Evolutionary conservation across 2,797 vertebrate genomes (phyloP), one percentile per base, ranked within the genome.

Genomic region (Enteromius thamalakanensis): DNA sequence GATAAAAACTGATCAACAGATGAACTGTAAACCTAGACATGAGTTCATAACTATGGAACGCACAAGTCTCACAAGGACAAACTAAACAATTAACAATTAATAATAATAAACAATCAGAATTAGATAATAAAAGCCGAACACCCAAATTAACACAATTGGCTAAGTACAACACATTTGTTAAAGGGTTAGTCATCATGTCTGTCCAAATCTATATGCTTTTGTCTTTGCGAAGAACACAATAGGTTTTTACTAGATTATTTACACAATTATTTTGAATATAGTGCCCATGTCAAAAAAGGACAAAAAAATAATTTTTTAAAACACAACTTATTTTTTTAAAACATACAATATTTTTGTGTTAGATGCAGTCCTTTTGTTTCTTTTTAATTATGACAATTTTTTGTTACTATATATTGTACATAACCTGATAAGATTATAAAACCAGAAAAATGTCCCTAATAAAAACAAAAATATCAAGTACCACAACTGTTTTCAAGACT

Each of bases 1-100:
- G 9, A 82, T 65, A 77, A 72, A n/a, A n/a, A 69, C 68, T 80
- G 42, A 40, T 67, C 47, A 26, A 15, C 65, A 62, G 64, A 69
- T 60, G 21, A 67, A 67, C 4, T 19, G 26, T 11, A 49, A 37
- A 19, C 8, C 45, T 45, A 82, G 15, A 82, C 60, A 42, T 82
- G 80, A 67, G 71, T 47, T 82, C 53, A 82, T 82, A 76, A 55
- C 71, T 15, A 29, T 34, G 19, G 72, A 68, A 8, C 1, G 19
- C 49, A 58, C 32, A 68, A 15, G 11, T 34, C 29, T 67, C 1
- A 75, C 21, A 45, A 76, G 29, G 17, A 29, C 7, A 69, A 68
- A 69, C 37, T 34, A 9, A 64, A 40, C 55, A 42, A 34, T 60
- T 60, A 40, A 14, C 15, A 53, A 11, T 49, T 49, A 2, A 23